These are phyloP conservation scores for Drosophila cardini DNA, from an alignment of 1,140 invertebrate genomes.

Conservation along the genomic window DNA sequence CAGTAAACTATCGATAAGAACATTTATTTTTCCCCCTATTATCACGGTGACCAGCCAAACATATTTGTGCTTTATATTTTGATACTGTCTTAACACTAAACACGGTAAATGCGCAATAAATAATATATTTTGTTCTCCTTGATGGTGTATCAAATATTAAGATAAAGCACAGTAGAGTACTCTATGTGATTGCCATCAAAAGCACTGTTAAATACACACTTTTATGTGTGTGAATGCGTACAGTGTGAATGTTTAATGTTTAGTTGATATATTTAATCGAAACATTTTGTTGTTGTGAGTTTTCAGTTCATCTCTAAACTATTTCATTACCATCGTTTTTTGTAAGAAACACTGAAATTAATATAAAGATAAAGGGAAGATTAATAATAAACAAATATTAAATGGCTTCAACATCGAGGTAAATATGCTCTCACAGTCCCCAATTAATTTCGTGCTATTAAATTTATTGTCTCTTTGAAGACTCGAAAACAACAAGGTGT, in stretches of 20 bases:
- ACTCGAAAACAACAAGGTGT: constrained; percentile 89
- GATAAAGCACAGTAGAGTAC: not conserved
- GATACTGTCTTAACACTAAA: too few relatives aligned
- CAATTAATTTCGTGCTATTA: not conserved
- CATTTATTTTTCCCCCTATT: not conserved
- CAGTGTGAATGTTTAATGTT: not conserved
- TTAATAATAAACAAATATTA: constrained; percentile 26
- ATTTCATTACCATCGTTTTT: constrained; percentile 25
- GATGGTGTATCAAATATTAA: not conserved
- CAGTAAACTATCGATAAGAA: not conserved
- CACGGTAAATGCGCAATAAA: too few relatives aligned
- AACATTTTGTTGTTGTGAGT: constrained; percentile 7
- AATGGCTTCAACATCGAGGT: constrained; percentile 78
- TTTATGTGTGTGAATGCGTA: not conserved
- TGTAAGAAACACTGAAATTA: constrained; percentile 11
- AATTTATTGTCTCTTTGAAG: constrained; percentile 31
- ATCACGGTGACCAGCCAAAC: too few relatives aligned
- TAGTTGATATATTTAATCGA: constrained; percentile 7
- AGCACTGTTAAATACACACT: not conserved
- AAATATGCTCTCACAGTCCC: not conserved
- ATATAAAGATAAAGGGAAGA: constrained; percentile 12
- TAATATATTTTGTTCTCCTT: too few relatives aligned
- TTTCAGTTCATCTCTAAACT: constrained; percentile 34
- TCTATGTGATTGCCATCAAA: not conserved
- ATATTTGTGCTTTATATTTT: too few relatives aligned